Base-by-base conservation (phyloP, 2,797 vertebrate genomes). In the Smutsia gigantea region DNA sequence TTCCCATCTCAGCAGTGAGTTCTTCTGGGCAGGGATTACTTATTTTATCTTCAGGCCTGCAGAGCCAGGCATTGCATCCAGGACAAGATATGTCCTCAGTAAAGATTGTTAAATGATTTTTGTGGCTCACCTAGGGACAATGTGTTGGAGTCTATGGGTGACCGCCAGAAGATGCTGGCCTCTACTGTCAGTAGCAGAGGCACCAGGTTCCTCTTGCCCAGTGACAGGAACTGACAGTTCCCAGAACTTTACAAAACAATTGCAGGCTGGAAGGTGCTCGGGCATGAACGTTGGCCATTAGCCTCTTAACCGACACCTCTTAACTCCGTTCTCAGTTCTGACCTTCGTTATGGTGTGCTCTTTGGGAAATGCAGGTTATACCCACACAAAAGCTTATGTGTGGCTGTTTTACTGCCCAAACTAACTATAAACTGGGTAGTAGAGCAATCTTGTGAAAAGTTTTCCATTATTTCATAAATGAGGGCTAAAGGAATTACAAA, bases 401-500 rank as follows among this genome's bases (percentile, higher is more conserved):
- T 11, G 15, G 4, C 77, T 90, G 19, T 83, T 51, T 88, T 83
- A 34, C 72, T 74, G 27, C 34, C n/a, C 82, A 53, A 79, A 84
- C 31, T 42, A 61, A 1, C 68, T 90, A 71, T 46, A 57, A 87
- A 21, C 12, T 82, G 37, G 23, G 17, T 75, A 93, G 31, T n/a
- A 29, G 8, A 71, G 53, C 42, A 90, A 87, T 55, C 64, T 81
- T 34, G 14, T 49, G 77, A 87, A 87, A 74, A 49, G 4, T 25
- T 59, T 95, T 90, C 89, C 57, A 93, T 85, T 64, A 63, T 87
- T 92, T 71, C 57, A 66, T 55, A 94, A 46, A 69, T 55, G 57
- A 88, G 27, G 5, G 29, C 59, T 88, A 78, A 90, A 85, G 42
- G n/a, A 75, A 61, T 88, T 90, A 90, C 12, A 46, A 84, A 69